A percentile compares a stretch with the other conserved stretches of the same genome.
These are phyloP conservation scores for Oreonectes daqikongensis DNA, from an alignment of 2,797 vertebrate species.

Conservation along the genomic window DNA sequence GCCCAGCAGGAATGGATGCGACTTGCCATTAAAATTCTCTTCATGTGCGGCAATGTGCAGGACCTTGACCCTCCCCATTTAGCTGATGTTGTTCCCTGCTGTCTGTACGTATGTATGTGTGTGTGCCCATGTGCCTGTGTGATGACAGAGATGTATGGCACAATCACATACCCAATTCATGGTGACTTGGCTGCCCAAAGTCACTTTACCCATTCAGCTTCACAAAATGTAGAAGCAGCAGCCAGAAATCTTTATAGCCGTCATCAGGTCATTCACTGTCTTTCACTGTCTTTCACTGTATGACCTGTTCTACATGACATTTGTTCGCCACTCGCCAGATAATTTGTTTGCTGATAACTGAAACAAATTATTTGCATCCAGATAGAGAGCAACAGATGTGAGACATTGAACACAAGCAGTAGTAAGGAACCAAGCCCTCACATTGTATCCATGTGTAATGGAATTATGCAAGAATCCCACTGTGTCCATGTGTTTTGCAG, in stretches of 20 bases:
- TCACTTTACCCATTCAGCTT: conserved; percentile 59
- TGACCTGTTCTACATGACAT: background rate
- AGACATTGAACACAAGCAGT: conserved; percentile 24
- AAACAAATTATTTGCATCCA: conserved; percentile 16
- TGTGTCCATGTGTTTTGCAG: background rate
- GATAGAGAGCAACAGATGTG: conserved; percentile 28
- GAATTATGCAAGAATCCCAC: background rate
- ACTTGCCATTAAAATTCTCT: conserved; percentile 77
- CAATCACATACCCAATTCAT: conserved; percentile 71
- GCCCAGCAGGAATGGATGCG: conserved; percentile 67
- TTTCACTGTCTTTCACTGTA: conserved; percentile 2
- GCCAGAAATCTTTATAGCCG: background rate
- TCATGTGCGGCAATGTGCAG: conserved; percentile 73
- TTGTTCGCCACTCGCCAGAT: background rate
- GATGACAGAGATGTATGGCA: conserved; percentile 75
- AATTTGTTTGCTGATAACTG: conserved; percentile 39
- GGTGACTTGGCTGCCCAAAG: conserved; percentile 69
- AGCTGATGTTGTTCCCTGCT: conserved; percentile 60
- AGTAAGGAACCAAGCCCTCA: conserved; percentile 43
- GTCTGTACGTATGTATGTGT: conserved; percentile 55
- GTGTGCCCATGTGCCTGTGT: conserved; percentile 64
- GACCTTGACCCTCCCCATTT: conserved; percentile 72
- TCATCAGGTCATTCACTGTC: background rate
- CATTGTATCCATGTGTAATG: too few relatives aligned
- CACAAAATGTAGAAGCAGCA: conserved; percentile 16